These are phyloP conservation scores for Archocentrus centrarchus DNA, from an alignment of 2,113 vertebrate species.

Conservation along the genomic window DNA sequence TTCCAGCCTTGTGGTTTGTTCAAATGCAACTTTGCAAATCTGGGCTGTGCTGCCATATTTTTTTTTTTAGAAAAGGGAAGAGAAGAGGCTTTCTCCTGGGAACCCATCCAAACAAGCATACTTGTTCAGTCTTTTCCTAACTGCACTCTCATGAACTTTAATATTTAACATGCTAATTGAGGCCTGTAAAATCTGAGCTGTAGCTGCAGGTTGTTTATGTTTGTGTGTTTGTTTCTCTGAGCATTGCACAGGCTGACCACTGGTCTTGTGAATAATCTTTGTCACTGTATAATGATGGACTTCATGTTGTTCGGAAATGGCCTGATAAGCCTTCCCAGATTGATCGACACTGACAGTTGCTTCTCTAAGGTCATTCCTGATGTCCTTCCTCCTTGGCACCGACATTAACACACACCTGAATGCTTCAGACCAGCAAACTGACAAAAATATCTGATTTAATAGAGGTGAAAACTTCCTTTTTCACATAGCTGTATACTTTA, in stretches of 20 bases:
- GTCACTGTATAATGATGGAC: neutral
- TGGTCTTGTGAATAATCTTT: neutral
- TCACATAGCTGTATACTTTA: neutral
- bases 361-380: neutral
- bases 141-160: neutral
- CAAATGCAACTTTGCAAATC: neutral
- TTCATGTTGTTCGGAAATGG: neutral
- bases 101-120: neutral
- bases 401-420: slow-evolving; percentile 1
- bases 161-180: neutral
- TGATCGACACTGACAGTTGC: neutral
- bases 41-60: no score
- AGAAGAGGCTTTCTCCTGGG: neutral
- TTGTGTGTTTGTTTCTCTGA: neutral
- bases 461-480: neutral
- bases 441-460: neutral
- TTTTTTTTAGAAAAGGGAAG: no score
- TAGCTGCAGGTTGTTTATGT: neutral
- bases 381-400: neutral
- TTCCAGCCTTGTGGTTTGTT: neutral
- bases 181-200: neutral
- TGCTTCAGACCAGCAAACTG: neutral
- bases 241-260: neutral
- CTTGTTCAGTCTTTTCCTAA: neutral
- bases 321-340: neutral